Evolutionary conservation across 2,113 vertebrate species (phyloP).

Genomic region (Trichechus manatus): DNA sequence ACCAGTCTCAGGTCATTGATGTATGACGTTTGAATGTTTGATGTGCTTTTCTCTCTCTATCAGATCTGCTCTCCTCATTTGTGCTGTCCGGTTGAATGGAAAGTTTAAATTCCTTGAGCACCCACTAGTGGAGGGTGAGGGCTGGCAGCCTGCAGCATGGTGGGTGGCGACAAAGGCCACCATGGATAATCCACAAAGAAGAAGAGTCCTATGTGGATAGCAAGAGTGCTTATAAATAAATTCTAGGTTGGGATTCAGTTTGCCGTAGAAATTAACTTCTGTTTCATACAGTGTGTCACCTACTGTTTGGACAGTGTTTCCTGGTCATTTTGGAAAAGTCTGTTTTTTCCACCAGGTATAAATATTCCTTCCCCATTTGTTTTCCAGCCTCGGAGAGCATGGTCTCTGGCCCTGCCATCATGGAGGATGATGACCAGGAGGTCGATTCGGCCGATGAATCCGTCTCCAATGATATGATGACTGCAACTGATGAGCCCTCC

Average conservation of each 20-base stretch:
- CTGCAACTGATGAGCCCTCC: slow-evolving; percentile 92
- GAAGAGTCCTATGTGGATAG: background rate
- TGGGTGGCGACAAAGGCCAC: background rate
- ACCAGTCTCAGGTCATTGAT: fast-evolving
- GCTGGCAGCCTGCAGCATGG: background rate
- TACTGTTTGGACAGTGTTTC: fast-evolving
- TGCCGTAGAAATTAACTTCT: background rate
- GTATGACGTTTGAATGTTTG: background rate
- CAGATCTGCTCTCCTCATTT: background rate
- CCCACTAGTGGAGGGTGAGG: background rate
- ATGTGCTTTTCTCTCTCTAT: background rate
- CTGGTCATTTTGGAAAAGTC: background rate
- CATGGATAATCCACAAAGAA: background rate
- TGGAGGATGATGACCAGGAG: slow-evolving; percentile 97
- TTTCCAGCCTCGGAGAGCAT: slow-evolving; percentile 92
- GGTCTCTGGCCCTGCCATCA: slow-evolving; percentile 91
- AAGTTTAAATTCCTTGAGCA: background rate
- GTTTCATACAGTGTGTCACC: fast-evolving
- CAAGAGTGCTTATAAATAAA: background rate
- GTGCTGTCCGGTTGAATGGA: fast-evolving
- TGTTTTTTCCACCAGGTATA: background rate
- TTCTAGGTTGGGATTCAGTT: background rate
- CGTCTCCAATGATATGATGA: slow-evolving; percentile 93
- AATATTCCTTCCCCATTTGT: slow-evolving; percentile 58
- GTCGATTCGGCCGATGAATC: slow-evolving; percentile 97